Base-by-base conservation (phyloP, 2,113 vertebrate genomes). In the Oncorhynchus keta region DNA sequence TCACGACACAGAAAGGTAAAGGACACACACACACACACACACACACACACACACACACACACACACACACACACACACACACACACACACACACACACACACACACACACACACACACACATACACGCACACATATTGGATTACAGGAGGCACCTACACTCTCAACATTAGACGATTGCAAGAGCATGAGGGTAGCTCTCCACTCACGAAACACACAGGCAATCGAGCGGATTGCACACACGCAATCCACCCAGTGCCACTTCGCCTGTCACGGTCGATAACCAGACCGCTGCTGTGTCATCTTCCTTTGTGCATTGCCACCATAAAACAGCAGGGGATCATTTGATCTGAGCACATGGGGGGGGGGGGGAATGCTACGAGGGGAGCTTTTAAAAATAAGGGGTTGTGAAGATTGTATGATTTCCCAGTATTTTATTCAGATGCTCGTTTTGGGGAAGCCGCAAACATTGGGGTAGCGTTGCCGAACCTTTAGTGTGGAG, bases 341-440 rank as follows among this genome's bases (percentile, higher is more conserved):
- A 16, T 64, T 64, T 64, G 61, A 64, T 64, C 61, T 24, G 22
- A 9, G 61, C 7, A 64, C n/a, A 51, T 51, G 61, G 24, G 61
- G 11, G 61, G 24, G 61, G 9, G 61, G 18, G 22, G 1, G 22
- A 12, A 16, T 24, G 61, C 7, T n/a, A 9, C n/a, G 61, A n/a
- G 20, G 61, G 61, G n/a, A 8, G 16, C 22, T 22, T 64, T 64
- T 22, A 64, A 64, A 64, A 5, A 64, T 64, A 24, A 20, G 61
- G 61, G 61, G 18, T 5, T 20, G 61, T 64, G 61, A 24, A 64
- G 22, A 26, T 22, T 64, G 61, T 62, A 45, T n/a, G 45, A 55
- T 70, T 73, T 74, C 64, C 57, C 45, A 68, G 51, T 30, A 18
- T 71, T 75, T 78, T 74, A 68, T 67, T 32, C 65, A 67, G 18